Evolutionary conservation across 2,797 vertebrate genomes (phyloP).

Genomic region (Takifugu rubripes): DNA sequence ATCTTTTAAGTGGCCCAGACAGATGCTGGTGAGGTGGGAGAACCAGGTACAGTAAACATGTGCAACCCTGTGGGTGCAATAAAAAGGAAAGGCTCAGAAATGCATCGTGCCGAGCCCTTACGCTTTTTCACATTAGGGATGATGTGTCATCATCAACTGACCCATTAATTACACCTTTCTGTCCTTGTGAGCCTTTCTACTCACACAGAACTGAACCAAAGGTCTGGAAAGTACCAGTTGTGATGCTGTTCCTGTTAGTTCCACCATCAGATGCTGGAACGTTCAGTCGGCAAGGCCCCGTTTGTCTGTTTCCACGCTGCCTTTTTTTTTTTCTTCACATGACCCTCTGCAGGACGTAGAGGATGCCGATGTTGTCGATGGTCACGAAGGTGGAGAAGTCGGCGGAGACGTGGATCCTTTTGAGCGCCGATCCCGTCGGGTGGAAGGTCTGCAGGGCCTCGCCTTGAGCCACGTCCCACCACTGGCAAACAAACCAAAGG

Average conservation of each 20-base stretch:
- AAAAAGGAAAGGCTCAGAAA: conserved; percentile 15
- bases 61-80: conserved; percentile 5
- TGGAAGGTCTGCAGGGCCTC: conserved; percentile 91
- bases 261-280: no score
- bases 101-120: not conserved
- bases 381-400: conserved; percentile 90
- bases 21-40: conserved; percentile 35
- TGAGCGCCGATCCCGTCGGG: conserved; percentile 85
- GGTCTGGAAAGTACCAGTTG: not conserved
- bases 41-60: conserved; percentile 8
- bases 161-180: not conserved
- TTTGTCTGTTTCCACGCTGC: accelerated
- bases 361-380: conserved; percentile 92
- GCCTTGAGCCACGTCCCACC: conserved; percentile 88
- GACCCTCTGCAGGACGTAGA: conserved; percentile 88
- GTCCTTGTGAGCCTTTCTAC: not conserved
- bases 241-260: no score
- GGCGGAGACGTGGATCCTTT: conserved; percentile 85
- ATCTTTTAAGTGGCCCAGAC: conserved; percentile 37
- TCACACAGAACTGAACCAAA: not conserved
- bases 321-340: conserved; percentile 11
- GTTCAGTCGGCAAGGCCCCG: no score
- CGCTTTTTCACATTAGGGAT: not conserved
- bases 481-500: conserved; percentile 65
- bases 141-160: not conserved